Evolutionary conservation across 2,113 vertebrate species (phyloP).

Genomic region (Ailuropoda melanoleuca): DNA sequence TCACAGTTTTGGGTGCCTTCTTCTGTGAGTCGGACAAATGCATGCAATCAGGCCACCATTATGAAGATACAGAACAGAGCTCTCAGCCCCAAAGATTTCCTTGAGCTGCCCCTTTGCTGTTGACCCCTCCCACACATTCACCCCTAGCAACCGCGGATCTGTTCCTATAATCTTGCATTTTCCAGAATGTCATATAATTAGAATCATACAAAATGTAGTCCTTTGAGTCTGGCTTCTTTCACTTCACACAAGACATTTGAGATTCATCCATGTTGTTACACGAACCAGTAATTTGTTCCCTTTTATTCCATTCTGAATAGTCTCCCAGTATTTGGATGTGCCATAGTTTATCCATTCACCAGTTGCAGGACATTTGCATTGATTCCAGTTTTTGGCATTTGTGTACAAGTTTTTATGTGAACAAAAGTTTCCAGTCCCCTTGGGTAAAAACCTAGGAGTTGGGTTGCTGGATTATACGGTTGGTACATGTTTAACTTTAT

Average conservation of each 20-base stretch:
- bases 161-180: background rate
- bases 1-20: background rate
- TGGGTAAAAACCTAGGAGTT: background rate
- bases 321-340: background rate
- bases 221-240: constrained; percentile 39
- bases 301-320: background rate
- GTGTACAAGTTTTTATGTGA: background rate
- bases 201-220: background rate
- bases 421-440: background rate
- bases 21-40: background rate
- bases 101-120: background rate
- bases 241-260: background rate
- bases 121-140: background rate
- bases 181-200: background rate
- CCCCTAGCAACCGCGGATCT: background rate
- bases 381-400: background rate
- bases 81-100: background rate
- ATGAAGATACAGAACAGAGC: background rate
- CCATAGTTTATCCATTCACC: background rate
- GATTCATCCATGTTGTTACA: background rate
- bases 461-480: background rate
- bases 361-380: background rate
- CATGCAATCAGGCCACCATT: background rate
- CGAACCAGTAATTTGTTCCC: background rate
- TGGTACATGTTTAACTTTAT: background rate